Percentiles rank a stretch among this genome's conserved stretches.
phyloP scores from a whole-genome alignment of 2,888 invertebrate genomes.

The Cheilosia vernalis region DNA sequence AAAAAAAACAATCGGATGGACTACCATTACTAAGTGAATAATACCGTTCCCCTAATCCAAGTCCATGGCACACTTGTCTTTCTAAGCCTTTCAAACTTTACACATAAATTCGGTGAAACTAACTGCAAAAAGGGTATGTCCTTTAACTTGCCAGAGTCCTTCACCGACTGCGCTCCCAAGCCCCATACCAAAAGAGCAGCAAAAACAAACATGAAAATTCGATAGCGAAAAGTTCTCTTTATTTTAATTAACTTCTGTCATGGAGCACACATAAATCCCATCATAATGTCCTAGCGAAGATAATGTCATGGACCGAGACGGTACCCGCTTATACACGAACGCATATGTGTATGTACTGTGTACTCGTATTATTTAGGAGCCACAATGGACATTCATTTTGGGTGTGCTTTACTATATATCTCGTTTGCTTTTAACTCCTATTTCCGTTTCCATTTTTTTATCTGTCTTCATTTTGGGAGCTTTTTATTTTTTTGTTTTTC shows the following conservation, averaged over 20 bases:
- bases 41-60: not conserved
- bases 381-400: conserved; percentile 22
- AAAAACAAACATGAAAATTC: conserved; percentile 36
- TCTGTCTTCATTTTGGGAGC: not conserved
- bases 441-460: conserved; percentile 12
- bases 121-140: conserved; percentile 7
- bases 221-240: conserved; percentile 39
- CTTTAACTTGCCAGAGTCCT: not conserved
- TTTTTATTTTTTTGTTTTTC: not conserved
- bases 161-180: not conserved
- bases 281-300: conserved; percentile 35
- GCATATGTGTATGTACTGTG: too few species aligned
- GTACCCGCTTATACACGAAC: conserved; percentile 6
- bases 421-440: conserved; percentile 13
- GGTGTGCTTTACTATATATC: conserved; percentile 1
- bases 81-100: conserved; percentile 23
- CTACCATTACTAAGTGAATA: not conserved
- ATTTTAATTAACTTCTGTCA: conserved; percentile 55
- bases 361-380: not conserved
- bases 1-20: not conserved
- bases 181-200: not conserved
- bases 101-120: conserved; percentile 15
- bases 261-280: conserved; percentile 57
- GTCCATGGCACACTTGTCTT: not conserved
- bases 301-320: conserved; percentile 18